phyloP scores from a whole-genome alignment of 2,888 invertebrate species.

The Lomographa bimaculata region DNA sequence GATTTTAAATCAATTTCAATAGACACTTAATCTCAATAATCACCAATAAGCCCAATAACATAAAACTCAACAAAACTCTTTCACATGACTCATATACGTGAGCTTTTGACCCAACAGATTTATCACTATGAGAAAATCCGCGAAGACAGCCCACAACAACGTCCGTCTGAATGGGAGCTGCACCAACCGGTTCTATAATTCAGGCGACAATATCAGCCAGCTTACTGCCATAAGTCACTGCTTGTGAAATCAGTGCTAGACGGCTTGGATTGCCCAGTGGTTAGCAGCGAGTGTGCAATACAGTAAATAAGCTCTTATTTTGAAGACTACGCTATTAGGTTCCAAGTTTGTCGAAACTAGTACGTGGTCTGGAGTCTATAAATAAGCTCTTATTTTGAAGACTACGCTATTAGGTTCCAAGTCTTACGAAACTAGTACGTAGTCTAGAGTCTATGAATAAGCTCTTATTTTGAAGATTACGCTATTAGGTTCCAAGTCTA shows the following conservation, averaged over 20 bases:
- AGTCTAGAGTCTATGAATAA: no score
- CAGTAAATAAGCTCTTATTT: slow-evolving; percentile 6
- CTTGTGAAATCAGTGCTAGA: slow-evolving; percentile 55
- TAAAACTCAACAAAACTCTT: slow-evolving; percentile 21
- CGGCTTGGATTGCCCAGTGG: slow-evolving; percentile 12
- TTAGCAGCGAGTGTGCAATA: slow-evolving; percentile 6
- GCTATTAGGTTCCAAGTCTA: no score
- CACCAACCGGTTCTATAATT: slow-evolving; percentile 56
- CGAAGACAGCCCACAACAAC: slow-evolving; percentile 5
- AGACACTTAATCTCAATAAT: slow-evolving; percentile 36
- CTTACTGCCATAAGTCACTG: slow-evolving; percentile 59
- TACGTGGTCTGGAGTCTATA: no score
- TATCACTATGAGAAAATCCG: slow-evolving; percentile 2
- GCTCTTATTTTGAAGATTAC: no score
- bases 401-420: no score
- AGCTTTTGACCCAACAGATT: slow-evolving; percentile 2
- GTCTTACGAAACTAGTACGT: no score
- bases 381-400: no score
- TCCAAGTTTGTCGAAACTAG: neutral
- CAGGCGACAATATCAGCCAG: slow-evolving; percentile 61
- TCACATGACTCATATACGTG: neutral
- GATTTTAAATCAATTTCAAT: no score
- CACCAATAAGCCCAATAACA: no score
- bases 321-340: no score
- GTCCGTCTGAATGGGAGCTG: slow-evolving; percentile 44